These are phyloP conservation scores for Myotis brandtii DNA, from an alignment of 2,113 vertebrate genomes.

Conservation along the genomic window DNA sequence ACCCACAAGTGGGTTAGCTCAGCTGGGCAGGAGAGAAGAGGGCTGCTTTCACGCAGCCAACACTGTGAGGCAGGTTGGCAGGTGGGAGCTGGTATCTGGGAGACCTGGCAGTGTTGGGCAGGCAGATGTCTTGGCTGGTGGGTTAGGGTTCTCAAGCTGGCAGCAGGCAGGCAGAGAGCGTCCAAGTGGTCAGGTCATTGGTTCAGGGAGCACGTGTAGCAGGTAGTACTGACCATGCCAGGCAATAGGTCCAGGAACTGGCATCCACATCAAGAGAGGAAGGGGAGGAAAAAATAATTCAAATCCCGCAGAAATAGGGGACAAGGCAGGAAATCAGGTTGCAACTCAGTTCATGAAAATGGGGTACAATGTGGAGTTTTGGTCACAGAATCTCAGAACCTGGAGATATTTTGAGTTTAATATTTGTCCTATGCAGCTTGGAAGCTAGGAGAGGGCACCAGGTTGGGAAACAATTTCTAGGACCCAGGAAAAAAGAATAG, in stretches of 20 bases:
- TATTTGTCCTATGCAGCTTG: conserved; percentile 56
- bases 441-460: conserved; percentile 36
- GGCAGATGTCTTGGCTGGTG: conserved; percentile 74
- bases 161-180: background rate
- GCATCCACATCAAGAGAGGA: background rate
- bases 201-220: background rate
- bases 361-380: background rate
- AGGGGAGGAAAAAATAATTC: background rate
- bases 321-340: background rate
- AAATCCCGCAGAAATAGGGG: background rate
- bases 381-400: background rate
- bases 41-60: background rate
- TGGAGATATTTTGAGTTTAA: conserved; percentile 54
- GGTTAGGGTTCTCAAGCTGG: conserved; percentile 43
- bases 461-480: conserved; percentile 38
- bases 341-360: background rate
- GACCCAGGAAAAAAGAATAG: conserved; percentile 29
- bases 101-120: conserved; percentile 63
- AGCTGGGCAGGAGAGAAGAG: background rate
- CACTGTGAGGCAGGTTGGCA: background rate
- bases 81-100: conserved; percentile 37
- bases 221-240: background rate
- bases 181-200: conserved; percentile 63
- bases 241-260: background rate
- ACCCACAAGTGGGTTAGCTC: background rate